Base-by-base conservation (phyloP, 2,888 invertebrate species). In the Pyrochroa serraticornis region DNA sequence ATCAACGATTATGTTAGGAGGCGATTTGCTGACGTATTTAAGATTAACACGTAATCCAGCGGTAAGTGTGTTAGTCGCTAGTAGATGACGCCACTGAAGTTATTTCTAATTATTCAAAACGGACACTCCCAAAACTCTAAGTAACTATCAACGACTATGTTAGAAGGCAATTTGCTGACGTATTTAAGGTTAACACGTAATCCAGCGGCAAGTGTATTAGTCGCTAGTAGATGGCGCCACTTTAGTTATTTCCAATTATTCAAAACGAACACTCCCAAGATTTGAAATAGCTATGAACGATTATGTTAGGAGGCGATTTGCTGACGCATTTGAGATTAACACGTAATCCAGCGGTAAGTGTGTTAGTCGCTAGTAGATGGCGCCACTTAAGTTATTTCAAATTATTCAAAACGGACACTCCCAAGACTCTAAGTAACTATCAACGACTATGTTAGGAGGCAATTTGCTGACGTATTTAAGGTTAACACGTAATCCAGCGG, bases 261-360 rank as follows among this genome's bases (percentile, higher is more conserved):
- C n/a, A n/a, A n/a, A n/a, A n/a, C n/a, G n/a, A n/a, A n/a, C n/a
- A n/a, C n/a, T n/a, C n/a, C n/a, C n/a, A n/a, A n/a, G n/a, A n/a
- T n/a, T n/a, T n/a, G n/a, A n/a, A n/a, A n/a, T n/a, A n/a, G n/a
- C n/a, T n/a, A n/a, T n/a, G n/a, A n/a, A n/a, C n/a, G 77, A 84
- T 98, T 10, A 99, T 99, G 99, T 93, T 96, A 77, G 96, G 93
- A 3, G 97, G 98, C 0, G 98, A 98, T 80, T 81, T 99, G 54
- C 83, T 97, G 32, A 93, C 92, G 56, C 98, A 95, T 77, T 82
- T 99, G 41, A 82, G 97, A 50, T 86, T 88, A 3, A 92, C 92
- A 66, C 83, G 97, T 52, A 87, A 91, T 36, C 83, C 86, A n/a
- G 77, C 85, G 75, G 91, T 91, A 79, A 79, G 78, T 72, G n/a